Percentiles rank a stretch among this genome's conserved stretches.
Conservation (phyloP, 2,797 vertebrate genomes). For the Triplophysa bombifrons region DNA sequence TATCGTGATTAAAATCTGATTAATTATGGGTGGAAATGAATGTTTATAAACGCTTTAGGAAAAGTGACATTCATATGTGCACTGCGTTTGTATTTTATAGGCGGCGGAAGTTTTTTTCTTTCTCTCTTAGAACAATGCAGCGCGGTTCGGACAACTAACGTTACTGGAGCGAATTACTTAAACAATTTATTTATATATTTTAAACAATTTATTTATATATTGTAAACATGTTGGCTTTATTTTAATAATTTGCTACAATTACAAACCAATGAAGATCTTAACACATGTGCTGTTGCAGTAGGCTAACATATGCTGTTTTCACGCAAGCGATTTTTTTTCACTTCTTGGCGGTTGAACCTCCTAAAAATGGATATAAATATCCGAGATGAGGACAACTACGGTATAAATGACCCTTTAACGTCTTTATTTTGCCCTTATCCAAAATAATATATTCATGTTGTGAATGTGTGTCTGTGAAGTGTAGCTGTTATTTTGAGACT, state of each 20-base stretch:
- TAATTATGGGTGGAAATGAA: not conserved
- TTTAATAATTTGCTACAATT: not conserved
- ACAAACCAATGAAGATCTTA: not conserved
- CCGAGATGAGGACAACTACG: not conserved
- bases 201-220: not conserved
- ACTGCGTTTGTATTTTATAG: slow-evolving; percentile 24
- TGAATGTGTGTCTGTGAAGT: slow-evolving; percentile 5
- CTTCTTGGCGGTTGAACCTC: not conserved
- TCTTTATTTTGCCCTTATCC: not conserved
- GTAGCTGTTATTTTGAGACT: slow-evolving; percentile 11
- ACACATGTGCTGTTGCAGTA: not conserved
- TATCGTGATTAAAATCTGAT: not conserved
- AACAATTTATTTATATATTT: not conserved
- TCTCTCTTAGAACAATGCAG: slow-evolving; percentile 25
- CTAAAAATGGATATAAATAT: not conserved
- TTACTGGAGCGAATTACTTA: not conserved
- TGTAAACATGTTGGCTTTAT: not conserved
- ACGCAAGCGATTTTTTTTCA: too few species aligned
- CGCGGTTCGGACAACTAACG: slow-evolving; percentile 11
- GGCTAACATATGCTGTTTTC: not conserved
- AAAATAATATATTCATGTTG: slow-evolving; percentile 1
- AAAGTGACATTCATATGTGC: not conserved
- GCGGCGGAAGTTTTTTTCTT: slow-evolving; percentile 44
- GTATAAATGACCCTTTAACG: not conserved
- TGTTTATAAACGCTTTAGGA: not conserved